Conservation (phyloP, 2,888 invertebrate species). For the Chironomus tentans region DNA sequence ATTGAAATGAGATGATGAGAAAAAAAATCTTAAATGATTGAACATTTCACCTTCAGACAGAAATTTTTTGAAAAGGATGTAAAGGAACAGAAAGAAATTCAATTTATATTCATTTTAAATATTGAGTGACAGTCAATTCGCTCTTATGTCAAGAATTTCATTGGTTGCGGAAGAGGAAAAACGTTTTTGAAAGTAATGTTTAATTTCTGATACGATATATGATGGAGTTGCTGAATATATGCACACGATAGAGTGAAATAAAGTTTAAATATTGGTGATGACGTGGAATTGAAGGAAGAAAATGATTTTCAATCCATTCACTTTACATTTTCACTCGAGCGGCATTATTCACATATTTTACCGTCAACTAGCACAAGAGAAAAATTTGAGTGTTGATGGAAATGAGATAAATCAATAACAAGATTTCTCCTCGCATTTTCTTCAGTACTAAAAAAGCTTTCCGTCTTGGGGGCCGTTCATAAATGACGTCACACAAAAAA, state of each 20-base stretch:
- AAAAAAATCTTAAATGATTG: too few species aligned
- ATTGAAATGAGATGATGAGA: too few species aligned
- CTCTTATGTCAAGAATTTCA: not conserved
- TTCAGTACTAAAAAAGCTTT: not conserved
- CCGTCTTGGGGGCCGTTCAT: too few species aligned
- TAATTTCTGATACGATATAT: not conserved
- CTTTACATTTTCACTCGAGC: not conserved
- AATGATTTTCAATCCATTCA: not conserved
- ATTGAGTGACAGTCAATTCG: conserved; percentile 16
- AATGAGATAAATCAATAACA: not conserved
- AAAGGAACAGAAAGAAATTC: not conserved
- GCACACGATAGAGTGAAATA: not conserved
- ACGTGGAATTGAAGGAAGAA: not conserved
- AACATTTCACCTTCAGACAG: too few species aligned
- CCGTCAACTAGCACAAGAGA: not conserved
- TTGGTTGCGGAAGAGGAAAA: not conserved
- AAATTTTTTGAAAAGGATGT: not conserved
- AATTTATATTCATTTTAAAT: conserved; percentile 23
- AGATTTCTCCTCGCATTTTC: not conserved
- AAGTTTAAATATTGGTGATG: not conserved
- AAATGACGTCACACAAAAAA: too few species aligned
- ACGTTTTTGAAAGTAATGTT: not conserved
- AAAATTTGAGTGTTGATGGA: not conserved
- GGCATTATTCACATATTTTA: not conserved
- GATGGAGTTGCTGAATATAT: not conserved